A percentile compares a stretch with the other conserved stretches of the same genome.
Evolutionary conservation across 2,888 invertebrate genomes (phyloP).

Genomic region (Dynastes maya): DNA sequence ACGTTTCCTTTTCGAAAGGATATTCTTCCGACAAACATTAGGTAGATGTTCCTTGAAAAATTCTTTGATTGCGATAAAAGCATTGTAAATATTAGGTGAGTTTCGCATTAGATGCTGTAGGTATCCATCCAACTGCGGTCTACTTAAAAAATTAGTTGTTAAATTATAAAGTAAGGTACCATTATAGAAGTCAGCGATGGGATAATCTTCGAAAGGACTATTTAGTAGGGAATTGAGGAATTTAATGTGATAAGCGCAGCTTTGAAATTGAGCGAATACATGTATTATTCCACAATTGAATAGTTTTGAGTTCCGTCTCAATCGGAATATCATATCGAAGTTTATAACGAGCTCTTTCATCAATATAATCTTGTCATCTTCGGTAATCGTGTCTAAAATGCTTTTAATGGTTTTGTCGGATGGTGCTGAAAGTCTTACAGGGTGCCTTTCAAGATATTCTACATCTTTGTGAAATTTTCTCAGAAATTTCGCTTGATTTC

Average conservation of each 20-base stretch:
- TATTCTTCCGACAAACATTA: not conserved
- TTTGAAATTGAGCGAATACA: conserved; percentile 79
- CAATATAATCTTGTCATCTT: conserved; percentile 75
- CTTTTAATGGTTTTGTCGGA: conserved; percentile 63
- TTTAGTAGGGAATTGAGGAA: conserved; percentile 79
- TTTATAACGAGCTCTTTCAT: conserved; percentile 75
- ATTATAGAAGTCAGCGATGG: conserved; percentile 79
- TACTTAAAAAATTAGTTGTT: conserved; percentile 75
- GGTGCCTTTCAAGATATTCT: conserved; percentile 58
- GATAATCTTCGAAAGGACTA: conserved; percentile 74
- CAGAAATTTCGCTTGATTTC: conserved; percentile 71
- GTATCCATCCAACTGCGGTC: conserved; percentile 73
- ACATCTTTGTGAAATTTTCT: conserved; percentile 69
- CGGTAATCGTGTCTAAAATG: conserved; percentile 72
- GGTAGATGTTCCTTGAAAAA: not conserved
- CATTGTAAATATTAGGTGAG: conserved; percentile 64
- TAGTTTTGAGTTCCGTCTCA: conserved; percentile 72
- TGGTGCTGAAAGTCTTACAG: not conserved
- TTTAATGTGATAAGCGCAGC: conserved; percentile 74
- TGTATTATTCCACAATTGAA: conserved; percentile 76
- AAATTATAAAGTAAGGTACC: conserved; percentile 86
- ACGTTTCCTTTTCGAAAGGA: conserved; percentile 53
- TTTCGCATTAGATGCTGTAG: conserved; percentile 67
- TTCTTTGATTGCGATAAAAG: conserved; percentile 61
- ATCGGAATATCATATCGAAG: conserved; percentile 75